phyloP scores from a whole-genome alignment of 1,140 invertebrate species.

The Drosophila triauraria region DNA sequence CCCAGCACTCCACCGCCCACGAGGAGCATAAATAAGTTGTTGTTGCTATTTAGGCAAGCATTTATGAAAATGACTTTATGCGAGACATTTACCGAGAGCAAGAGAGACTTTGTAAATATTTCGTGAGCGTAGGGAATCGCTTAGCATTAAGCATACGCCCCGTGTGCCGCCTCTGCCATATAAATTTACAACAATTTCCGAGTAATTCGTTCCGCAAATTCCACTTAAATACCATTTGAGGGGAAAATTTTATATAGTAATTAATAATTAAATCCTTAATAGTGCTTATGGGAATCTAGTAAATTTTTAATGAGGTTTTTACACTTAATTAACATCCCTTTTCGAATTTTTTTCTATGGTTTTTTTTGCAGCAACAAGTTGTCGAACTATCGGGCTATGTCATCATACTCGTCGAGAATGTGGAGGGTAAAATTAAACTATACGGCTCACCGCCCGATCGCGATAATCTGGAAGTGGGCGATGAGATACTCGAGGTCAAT shows the following conservation, averaged over 20 bases:
- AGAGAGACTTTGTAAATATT: conserved; percentile 33
- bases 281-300: too few species aligned
- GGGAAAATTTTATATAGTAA: too few species aligned
- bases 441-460: conserved; percentile 98
- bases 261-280: too few species aligned
- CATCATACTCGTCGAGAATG: conserved; percentile 96
- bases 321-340: not conserved
- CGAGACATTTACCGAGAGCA: conserved; percentile 29
- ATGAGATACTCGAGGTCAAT: conserved; percentile 98
- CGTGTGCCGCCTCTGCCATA: not conserved
- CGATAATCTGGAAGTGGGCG: conserved; percentile 96
- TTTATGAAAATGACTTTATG: conserved; percentile 64
- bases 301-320: not conserved
- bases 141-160: conserved; percentile 33
- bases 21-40: conserved; percentile 45
- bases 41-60: conserved; percentile 43
- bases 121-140: conserved; percentile 18
- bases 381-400: conserved; percentile 98
- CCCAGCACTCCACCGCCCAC: not conserved
- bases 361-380: conserved; percentile 85
- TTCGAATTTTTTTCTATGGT: not conserved
- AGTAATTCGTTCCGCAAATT: not conserved
- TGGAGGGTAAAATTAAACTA: conserved; percentile 97
- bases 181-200: not conserved
- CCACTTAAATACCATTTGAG: too few species aligned